phyloP scores from a whole-genome alignment of 2,888 invertebrate genomes.

The Lepidochitona cinerea region DNA sequence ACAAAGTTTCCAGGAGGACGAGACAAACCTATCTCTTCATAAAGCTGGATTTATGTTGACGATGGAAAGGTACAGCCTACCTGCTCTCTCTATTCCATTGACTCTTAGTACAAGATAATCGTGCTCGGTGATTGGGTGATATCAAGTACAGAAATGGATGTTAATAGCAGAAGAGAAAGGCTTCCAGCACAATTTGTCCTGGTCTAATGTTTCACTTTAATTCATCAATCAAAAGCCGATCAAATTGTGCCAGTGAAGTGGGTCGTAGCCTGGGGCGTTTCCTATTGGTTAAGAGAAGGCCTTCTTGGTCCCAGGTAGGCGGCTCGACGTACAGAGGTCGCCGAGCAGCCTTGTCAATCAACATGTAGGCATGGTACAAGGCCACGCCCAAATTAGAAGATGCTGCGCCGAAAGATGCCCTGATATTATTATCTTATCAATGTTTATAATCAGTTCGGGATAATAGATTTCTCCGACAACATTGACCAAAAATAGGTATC shows the following conservation, averaged over 20 bases:
- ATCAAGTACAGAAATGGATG: not conserved
- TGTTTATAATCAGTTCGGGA: no score
- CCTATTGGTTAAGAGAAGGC: not conserved
- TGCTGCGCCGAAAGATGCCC: no score
- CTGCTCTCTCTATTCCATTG: not conserved
- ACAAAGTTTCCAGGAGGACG: not conserved
- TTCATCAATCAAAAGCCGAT: slow-evolving; percentile 7
- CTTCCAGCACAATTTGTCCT: slow-evolving; percentile 2
- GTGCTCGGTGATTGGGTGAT: not conserved
- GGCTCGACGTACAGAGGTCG: not conserved
- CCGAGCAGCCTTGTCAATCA: not conserved
- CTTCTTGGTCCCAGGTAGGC: slow-evolving; percentile 2
- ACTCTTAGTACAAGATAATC: not conserved
- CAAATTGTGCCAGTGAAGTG: not conserved
- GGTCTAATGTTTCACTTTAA: slow-evolving; percentile 1
- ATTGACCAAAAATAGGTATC: no score
- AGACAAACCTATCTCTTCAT: not conserved
- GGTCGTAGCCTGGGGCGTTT: not conserved
- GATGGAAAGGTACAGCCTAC: not conserved
- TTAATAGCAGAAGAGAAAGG: not conserved
- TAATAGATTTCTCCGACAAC: no score
- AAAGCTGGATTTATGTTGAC: not conserved
- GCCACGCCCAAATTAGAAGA: not conserved
- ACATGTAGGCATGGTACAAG: not conserved
- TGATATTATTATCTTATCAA: no score